Base-by-base conservation (phyloP, 2,113 vertebrate species). In the Clarias macrocephalus region DNA sequence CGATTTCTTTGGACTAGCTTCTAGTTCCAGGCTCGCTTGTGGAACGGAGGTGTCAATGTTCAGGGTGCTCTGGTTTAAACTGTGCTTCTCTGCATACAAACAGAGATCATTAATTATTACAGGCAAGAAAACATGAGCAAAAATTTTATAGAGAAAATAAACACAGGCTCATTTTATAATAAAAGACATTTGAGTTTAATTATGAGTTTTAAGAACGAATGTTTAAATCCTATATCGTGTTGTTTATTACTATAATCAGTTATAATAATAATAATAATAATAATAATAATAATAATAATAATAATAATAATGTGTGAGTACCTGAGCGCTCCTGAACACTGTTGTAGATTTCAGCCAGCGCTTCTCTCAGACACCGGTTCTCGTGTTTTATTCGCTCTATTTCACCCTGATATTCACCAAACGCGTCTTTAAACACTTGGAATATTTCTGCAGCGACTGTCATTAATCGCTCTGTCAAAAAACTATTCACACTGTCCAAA, bases 371-470 rank as follows among this genome's bases (percentile, higher is more conserved):
- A 73, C 62, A 80, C 56, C 83, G 66, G 83, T 89, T 89, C 30
- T 89, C 80, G 42, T 89, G 72, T 23, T 79, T 88, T 2, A 86
- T 59, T 18, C 84, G 80, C 72, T 88, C 86, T 8, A 86, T 83
- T 48, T 86, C 84, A n/a, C 30, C 15, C 63, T 89, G 62, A 73
- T 88, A 89, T 59, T 86, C 83, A 73, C 21, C 52, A 1, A 89
- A 68, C 6, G 59, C 84, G 30, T 90, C 89, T 84, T 82, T 86
- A 57, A 90, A 76, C 66, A 76, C 73, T 5, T 88, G 42, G 25
- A 88, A 88, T 73, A 90, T 90, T 57, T 90, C 87, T n/a, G 59
- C 89, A 56, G 89, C 87, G 0, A 60, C 85, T 30, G 81, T 42
- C 85, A 86, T 88, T 73, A 90, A 75, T 3, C 87, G 83, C 54